Percentiles rank a stretch among this genome's conserved stretches.
Conservation (phyloP, 2,888 invertebrate genomes). For the Panzeria rudis region DNA sequence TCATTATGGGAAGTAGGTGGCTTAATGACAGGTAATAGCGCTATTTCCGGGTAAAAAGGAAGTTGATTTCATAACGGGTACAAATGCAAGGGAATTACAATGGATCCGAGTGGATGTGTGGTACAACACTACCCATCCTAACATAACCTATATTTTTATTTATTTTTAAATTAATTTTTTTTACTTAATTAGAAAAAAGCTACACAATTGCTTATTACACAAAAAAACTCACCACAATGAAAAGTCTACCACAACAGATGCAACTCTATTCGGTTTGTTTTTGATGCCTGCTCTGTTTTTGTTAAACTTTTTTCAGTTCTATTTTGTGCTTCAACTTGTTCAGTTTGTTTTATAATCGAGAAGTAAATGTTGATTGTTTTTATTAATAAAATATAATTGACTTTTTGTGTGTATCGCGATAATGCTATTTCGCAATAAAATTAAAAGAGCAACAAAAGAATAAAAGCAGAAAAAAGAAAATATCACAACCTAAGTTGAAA, state of each 20-base stretch:
- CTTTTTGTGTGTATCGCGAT: constrained; percentile 51
- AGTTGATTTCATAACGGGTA: too few relatives aligned
- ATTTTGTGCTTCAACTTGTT: constrained; percentile 67
- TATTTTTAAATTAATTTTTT: too few relatives aligned
- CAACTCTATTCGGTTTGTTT: constrained; percentile 4
- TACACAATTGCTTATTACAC: neutral
- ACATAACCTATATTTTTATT: too few relatives aligned
- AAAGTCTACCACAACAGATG: neutral
- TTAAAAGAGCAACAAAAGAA: constrained; percentile 48
- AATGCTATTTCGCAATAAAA: constrained; percentile 65
- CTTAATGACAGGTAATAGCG: too few relatives aligned
- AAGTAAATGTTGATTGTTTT: constrained; percentile 42
- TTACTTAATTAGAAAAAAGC: too few relatives aligned
- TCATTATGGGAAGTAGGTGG: too few relatives aligned
- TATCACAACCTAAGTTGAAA: constrained; percentile 26
- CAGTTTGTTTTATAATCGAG: constrained; percentile 49
- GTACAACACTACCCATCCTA: too few relatives aligned
- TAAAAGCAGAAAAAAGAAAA: constrained; percentile 38
- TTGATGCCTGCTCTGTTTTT: neutral
- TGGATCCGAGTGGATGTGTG: too few relatives aligned
- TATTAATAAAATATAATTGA: constrained; percentile 60
- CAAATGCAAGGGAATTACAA: too few relatives aligned
- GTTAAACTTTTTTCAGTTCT: constrained; percentile 58
- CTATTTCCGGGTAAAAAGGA: too few relatives aligned
- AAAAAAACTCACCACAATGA: neutral